Evolutionary conservation across 2,113 vertebrate species (phyloP).

Genomic region (Bubo bubo): DNA sequence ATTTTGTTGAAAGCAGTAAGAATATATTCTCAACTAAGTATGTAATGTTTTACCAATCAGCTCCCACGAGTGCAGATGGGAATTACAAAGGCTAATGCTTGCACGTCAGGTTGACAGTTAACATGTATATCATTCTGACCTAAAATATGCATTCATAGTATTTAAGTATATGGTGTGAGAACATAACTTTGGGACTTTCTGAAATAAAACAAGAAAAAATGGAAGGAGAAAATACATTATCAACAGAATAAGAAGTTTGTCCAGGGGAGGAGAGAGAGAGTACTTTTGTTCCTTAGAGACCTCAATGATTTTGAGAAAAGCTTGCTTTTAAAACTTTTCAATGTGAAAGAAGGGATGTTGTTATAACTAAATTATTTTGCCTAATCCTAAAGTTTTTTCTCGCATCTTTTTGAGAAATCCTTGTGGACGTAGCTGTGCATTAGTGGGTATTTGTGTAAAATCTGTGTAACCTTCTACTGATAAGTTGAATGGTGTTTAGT

Average conservation of each 20-base stretch:
- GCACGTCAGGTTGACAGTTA: neutral
- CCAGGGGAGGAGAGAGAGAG: neutral
- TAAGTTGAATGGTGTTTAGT: neutral
- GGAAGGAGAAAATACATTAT: neutral
- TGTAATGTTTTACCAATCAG: neutral
- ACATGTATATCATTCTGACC: neutral
- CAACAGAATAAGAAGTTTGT: neutral
- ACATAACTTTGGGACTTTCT: neutral
- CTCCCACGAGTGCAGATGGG: neutral
- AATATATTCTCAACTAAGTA: neutral
- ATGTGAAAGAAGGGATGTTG: neutral
- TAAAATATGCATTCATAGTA: neutral
- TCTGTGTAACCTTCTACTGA: neutral
- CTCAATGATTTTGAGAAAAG: conserved; percentile 53
- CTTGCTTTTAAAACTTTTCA: neutral
- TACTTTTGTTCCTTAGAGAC: conserved; percentile 40
- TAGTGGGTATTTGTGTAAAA: neutral
- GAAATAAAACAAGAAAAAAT: neutral
- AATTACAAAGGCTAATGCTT: neutral
- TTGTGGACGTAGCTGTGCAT: neutral
- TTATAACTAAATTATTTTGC: neutral
- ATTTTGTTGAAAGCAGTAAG: neutral
- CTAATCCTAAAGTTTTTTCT: neutral
- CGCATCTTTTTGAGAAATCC: neutral
- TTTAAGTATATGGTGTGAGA: neutral